These are phyloP conservation scores for Phymatocera aterrima DNA, from an alignment of 2,888 invertebrate species.

Conservation along the genomic window DNA sequence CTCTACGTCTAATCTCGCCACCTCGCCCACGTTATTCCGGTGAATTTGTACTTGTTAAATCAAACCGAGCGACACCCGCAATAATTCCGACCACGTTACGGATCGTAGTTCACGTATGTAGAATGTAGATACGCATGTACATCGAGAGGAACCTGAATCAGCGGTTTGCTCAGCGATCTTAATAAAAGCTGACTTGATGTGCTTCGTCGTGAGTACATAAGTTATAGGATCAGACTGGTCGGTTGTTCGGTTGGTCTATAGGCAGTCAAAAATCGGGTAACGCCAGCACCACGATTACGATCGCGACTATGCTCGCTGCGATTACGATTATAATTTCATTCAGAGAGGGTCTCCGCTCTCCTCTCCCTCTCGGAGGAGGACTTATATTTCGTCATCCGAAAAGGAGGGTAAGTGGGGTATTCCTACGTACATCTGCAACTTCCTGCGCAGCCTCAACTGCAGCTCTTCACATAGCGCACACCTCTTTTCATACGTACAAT, in stretches of 20 bases:
- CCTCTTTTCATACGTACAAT: conserved; percentile 47
- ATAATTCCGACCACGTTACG: conserved; percentile 20
- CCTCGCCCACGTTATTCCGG: conserved; percentile 9
- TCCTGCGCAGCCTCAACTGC: conserved; percentile 48
- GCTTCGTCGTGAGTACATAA: not conserved
- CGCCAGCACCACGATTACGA: conserved; percentile 11
- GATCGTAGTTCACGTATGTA: no score
- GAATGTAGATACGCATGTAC: no score
- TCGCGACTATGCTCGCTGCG: conserved; percentile 19
- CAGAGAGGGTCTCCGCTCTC: not conserved
- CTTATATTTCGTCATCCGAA: conserved; percentile 63
- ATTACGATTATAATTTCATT: conserved; percentile 41
- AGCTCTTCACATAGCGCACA: not conserved
- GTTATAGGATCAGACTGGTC: not conserved
- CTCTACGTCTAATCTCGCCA: not conserved
- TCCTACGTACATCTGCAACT: not conserved
- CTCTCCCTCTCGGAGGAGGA: conserved; percentile 53
- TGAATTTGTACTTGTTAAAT: conserved; percentile 24
- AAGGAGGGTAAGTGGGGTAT: conserved; percentile 58
- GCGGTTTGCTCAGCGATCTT: not conserved
- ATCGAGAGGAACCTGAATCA: conserved; percentile 4
- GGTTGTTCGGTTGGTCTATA: not conserved
- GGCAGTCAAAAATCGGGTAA: not conserved
- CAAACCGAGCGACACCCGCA: conserved; percentile 32
- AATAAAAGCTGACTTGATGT: conserved; percentile 32